Percentiles rank a stretch among this genome's conserved stretches.
These are phyloP conservation scores for Archivesica marissinica DNA, from an alignment of 1,140 invertebrate genomes.

Conservation along the genomic window DNA sequence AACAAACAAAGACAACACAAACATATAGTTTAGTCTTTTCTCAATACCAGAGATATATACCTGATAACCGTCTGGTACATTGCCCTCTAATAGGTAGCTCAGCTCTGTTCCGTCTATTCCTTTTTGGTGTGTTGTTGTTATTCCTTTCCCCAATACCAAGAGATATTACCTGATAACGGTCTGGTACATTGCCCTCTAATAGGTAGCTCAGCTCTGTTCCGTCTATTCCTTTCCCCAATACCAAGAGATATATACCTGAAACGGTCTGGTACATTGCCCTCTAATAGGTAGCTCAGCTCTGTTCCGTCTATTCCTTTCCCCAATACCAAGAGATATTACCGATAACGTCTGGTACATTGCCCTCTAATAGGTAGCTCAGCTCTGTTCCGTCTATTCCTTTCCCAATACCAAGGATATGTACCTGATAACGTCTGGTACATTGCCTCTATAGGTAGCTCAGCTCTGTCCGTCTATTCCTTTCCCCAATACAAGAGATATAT, in stretches of 20 bases:
- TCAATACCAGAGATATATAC: no score
- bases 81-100: neutral
- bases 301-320: no score
- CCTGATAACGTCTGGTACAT: constrained; percentile 36
- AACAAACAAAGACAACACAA: no score
- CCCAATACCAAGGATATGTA: no score
- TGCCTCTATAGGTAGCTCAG: neutral
- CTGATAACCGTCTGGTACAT: constrained; percentile 36
- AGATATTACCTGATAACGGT: neutral
- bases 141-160: no score
- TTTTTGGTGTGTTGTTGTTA: no score
- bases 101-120: constrained; percentile 23
- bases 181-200: constrained; percentile 11
- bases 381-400: no score
- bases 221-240: no score
- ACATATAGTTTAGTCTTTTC: no score
- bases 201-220: constrained; percentile 19
- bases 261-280: constrained; percentile 16
- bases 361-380: constrained; percentile 9
- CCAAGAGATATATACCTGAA: constrained; percentile 4
- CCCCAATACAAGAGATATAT: no score
- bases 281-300: constrained; percentile 10
- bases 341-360: constrained; percentile 20
- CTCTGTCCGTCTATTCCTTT: constrained; percentile 17
- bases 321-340: no score